These are phyloP conservation scores for Poeciliopsis gracilis DNA, from an alignment of 2,797 vertebrate genomes.

Conservation along the genomic window DNA sequence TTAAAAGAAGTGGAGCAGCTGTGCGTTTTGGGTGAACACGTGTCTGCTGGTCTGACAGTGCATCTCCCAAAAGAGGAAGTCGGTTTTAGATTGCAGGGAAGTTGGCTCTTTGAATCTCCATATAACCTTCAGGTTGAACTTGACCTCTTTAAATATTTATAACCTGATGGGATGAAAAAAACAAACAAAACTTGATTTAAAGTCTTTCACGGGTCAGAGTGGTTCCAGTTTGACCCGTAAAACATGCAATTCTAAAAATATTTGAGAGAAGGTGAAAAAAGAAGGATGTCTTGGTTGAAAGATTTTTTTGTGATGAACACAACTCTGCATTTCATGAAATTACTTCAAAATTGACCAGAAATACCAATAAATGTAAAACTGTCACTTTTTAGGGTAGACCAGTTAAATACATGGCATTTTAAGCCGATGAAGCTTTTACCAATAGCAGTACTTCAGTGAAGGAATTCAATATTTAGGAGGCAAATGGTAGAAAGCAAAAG, in stretches of 20 bases:
- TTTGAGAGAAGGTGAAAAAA: not conserved
- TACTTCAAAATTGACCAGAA: not conserved
- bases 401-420: not conserved
- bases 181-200: not conserved
- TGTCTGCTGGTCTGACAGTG: not conserved
- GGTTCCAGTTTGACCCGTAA: not conserved
- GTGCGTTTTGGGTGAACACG: not conserved
- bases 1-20: constrained; percentile 10
- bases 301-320: not conserved
- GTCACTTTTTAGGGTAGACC: not conserved
- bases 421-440: not conserved
- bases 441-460: not conserved
- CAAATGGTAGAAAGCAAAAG: not conserved
- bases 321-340: not conserved
- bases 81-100: constrained; percentile 27
- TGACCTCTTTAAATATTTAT: not conserved
- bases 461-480: not conserved
- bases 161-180: not conserved
- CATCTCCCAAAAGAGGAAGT: constrained; percentile 44
- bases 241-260: not conserved
- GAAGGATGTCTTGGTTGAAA: not conserved
- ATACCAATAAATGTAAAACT: not conserved
- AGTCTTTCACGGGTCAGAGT: not conserved
- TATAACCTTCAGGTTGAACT: not conserved
- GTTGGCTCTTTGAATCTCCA: not conserved